Conservation (phyloP, 2,113 vertebrate genomes). For the Apistogramma diplotaenia region DNA sequence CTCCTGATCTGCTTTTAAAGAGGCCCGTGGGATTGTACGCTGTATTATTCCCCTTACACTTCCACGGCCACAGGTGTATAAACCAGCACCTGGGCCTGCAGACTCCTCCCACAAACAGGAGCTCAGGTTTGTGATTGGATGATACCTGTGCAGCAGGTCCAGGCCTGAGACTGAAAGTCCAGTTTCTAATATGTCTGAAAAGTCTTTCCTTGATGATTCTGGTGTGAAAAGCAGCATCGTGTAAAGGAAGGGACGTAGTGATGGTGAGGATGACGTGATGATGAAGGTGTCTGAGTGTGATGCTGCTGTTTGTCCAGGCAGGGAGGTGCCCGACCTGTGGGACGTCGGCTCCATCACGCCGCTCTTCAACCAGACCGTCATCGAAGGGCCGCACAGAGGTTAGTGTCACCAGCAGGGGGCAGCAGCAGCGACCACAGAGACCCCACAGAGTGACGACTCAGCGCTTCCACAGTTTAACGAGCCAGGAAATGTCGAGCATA, state of each 20-base stretch:
- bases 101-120: too few relatives aligned
- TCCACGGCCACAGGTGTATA: too few relatives aligned
- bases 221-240: too few relatives aligned
- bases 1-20: not conserved
- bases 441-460: rapidly evolving
- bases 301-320: conserved; percentile 60
- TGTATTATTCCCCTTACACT: too few relatives aligned
- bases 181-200: not conserved
- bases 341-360: conserved; percentile 64
- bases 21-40: too few relatives aligned
- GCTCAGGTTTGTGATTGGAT: too few relatives aligned
- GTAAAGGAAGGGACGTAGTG: not conserved
- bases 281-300: not conserved
- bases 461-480: not conserved
- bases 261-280: not conserved
- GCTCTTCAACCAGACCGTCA: conserved; percentile 77
- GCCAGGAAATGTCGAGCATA: too few relatives aligned
- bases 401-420: not conserved
- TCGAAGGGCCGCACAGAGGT: conserved; percentile 66
- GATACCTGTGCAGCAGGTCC: too few relatives aligned
- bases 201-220: too few relatives aligned
- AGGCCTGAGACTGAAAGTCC: too few relatives aligned
- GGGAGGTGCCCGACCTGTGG: conserved; percentile 66
- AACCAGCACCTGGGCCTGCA: too few relatives aligned
- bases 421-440: not conserved